Percentiles rank a stretch among this genome's conserved stretches.
Conservation (phyloP, 2,113 vertebrate species). For the Petroica traversi region DNA sequence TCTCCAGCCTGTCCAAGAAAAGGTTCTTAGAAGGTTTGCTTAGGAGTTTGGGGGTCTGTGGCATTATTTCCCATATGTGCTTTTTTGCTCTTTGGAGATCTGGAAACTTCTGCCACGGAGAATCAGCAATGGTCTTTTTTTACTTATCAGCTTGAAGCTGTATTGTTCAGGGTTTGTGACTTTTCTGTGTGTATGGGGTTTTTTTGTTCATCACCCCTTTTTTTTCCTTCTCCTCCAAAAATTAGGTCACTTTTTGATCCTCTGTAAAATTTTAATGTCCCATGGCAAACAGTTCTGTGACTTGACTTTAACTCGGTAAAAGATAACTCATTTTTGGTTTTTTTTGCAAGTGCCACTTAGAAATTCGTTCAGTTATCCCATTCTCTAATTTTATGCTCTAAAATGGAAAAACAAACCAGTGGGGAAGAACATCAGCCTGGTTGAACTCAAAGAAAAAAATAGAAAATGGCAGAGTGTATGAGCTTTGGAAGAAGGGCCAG, state of each 20-base stretch:
- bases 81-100: not conserved
- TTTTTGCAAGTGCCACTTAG: not conserved
- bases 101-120: not conserved
- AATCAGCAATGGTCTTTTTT: not conserved
- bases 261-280: not conserved
- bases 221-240: not conserved
- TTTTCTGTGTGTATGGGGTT: not conserved
- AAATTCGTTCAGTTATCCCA: not conserved
- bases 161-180: not conserved
- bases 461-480: not conserved
- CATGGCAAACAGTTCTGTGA: not conserved
- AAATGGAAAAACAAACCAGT: not conserved
- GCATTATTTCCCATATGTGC: not conserved
- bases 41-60: not conserved
- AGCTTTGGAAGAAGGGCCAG: not conserved
- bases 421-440: not conserved
- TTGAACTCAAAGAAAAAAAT: too few relatives aligned
- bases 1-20: not conserved
- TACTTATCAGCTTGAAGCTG: not conserved
- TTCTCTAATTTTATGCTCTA: not conserved
- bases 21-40: not conserved
- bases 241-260: not conserved
- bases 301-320: not conserved
- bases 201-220: not conserved
- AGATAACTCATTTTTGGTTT: not conserved